A percentile compares a stretch with the other conserved stretches of the same genome.
These are phyloP conservation scores for Brachyrhaphis roseni DNA, from an alignment of 2,797 vertebrate genomes.

Conservation along the genomic window DNA sequence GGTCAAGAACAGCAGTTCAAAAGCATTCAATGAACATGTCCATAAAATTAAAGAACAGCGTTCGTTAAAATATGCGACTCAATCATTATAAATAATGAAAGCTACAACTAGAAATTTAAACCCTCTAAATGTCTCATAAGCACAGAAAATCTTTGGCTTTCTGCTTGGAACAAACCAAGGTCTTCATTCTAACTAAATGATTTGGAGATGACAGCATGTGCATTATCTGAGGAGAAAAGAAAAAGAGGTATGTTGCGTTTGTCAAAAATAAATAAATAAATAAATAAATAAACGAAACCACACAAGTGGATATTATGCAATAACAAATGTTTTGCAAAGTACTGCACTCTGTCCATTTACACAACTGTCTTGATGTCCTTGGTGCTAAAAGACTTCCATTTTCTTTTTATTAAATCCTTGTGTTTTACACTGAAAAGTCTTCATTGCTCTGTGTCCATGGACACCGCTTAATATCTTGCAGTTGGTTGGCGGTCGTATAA, in stretches of 20 bases:
- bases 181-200: neutral
- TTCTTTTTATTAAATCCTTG: neutral
- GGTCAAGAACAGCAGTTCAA: neutral
- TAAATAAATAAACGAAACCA: neutral
- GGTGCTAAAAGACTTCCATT: neutral
- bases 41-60: neutral
- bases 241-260: neutral
- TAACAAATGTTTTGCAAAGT: neutral
- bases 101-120: neutral
- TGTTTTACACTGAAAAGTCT: neutral
- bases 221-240: neutral
- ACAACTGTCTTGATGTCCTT: neutral
- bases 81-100: neutral
- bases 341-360: neutral
- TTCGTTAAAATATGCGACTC: neutral
- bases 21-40: neutral
- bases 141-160: neutral
- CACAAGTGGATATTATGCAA: neutral
- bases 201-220: neutral
- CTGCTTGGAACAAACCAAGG: neutral
- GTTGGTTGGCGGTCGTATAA: neutral
- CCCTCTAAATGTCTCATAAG: neutral
- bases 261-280: neutral
- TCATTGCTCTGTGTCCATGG: slow-evolving; percentile 4
- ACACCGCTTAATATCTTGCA: neutral